phyloP scores from a whole-genome alignment of 2,113 vertebrate genomes.

The Macaca nemestrina region DNA sequence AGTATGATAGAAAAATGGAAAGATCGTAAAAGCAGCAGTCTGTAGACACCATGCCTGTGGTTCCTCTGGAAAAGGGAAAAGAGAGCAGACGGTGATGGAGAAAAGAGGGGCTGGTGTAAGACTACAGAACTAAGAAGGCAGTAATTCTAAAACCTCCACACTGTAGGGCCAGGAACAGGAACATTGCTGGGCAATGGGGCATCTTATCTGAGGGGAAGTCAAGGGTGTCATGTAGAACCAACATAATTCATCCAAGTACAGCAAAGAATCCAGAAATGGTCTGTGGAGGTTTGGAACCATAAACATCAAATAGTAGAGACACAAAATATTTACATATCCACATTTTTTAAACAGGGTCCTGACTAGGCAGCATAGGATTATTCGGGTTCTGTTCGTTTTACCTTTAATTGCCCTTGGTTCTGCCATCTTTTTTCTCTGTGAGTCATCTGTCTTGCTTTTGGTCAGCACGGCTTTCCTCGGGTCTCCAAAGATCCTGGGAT shows the following conservation, averaged over 20 bases:
- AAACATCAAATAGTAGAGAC: neutral
- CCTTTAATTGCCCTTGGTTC: conserved; percentile 20
- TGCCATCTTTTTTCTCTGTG: conserved; percentile 15
- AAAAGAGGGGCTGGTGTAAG: no score
- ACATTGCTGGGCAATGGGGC: neutral
- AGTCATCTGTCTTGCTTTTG: conserved; percentile 48
- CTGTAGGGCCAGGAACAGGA: neutral
- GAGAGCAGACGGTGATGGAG: fast-evolving
- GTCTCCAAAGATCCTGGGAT: conserved; percentile 13
- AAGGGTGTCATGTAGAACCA: neutral
- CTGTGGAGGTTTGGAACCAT: neutral
- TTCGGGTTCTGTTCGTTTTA: neutral
- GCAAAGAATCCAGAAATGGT: neutral
- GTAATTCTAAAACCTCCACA: neutral
- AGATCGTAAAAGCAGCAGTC: neutral
- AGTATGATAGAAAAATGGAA: neutral
- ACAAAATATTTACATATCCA: neutral
- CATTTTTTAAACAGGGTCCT: neutral
- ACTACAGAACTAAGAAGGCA: fast-evolving
- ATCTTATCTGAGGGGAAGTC: neutral
- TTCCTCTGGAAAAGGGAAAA: neutral
- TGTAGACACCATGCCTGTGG: fast-evolving
- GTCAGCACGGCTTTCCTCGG: neutral
- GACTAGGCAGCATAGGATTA: fast-evolving
- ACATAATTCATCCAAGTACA: no score